phyloP scores from a whole-genome alignment of 35 echinoderm and acorn worm genomes.

The Patiria miniata region DNA sequence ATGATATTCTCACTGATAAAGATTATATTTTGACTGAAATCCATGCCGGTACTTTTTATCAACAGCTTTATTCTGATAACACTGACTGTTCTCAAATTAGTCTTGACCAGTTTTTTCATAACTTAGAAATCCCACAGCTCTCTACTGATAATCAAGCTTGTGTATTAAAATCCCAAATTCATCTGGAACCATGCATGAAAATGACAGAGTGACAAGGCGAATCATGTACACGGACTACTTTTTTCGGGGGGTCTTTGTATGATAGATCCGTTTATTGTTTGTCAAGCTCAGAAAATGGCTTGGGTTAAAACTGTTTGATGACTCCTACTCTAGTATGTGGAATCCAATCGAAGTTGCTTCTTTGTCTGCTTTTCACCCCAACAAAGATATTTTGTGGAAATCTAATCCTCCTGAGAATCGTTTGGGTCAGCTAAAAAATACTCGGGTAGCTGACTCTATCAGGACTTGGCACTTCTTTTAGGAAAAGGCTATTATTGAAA shows the following conservation, averaged over 20 bases:
- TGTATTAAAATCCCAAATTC: background rate
- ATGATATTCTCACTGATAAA: background rate
- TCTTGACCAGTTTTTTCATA: background rate
- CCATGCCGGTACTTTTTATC: background rate
- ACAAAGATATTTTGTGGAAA: too few species aligned
- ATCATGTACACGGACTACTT: background rate
- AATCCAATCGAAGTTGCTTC: background rate
- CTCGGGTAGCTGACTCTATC: too few species aligned
- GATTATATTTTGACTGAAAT: too few species aligned
- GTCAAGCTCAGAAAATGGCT: slow-evolving; percentile 12
- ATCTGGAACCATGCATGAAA: slow-evolving; percentile 24
- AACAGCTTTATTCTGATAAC: background rate
- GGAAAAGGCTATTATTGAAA: too few species aligned
- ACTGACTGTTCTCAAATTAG: background rate
- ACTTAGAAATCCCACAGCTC: background rate
- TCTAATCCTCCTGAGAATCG: too few species aligned
- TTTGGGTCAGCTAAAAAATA: too few species aligned
- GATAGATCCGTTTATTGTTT: slow-evolving; percentile 6
- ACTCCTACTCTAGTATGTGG: background rate
- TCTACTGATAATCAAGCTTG: background rate
- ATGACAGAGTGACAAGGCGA: slow-evolving; percentile 5
- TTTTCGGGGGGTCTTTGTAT: slow-evolving; percentile 17
- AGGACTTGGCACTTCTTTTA: too few species aligned
- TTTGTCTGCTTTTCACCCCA: too few species aligned
- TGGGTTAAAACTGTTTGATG: slow-evolving; percentile 27